phyloP scores from a whole-genome alignment of 35 echinoderm and acorn worm species.

The Antedon bifida region DNA sequence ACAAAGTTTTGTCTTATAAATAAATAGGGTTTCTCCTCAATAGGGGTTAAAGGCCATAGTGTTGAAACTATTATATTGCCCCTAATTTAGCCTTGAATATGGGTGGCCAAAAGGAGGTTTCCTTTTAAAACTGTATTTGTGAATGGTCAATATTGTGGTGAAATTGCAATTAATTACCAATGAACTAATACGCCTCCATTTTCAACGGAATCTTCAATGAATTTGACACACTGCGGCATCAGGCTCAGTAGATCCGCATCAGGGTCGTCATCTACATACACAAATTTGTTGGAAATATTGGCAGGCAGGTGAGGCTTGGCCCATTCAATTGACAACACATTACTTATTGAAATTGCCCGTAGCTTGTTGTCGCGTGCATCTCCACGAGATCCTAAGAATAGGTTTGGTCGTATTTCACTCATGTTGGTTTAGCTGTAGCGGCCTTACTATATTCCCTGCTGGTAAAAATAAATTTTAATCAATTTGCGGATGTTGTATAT shows the following conservation, averaged over 20 bases:
- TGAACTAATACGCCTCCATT: not conserved
- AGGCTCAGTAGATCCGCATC: not conserved
- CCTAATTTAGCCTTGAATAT: too few relatives aligned
- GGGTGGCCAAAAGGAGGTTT: too few relatives aligned
- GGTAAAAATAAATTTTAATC: too few relatives aligned
- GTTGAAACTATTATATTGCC: too few relatives aligned
- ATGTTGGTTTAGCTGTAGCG: not conserved
- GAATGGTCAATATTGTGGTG: too few relatives aligned
- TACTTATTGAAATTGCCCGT: not conserved
- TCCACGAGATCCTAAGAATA: not conserved
- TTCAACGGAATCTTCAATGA: not conserved
- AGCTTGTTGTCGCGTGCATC: not conserved
- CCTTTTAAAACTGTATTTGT: too few relatives aligned
- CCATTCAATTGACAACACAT: not conserved
- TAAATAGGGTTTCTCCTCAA: too few relatives aligned
- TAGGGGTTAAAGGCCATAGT: too few relatives aligned
- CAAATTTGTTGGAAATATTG: not conserved
- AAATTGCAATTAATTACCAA: not conserved
- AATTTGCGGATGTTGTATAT: too few relatives aligned
- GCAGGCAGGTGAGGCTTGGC: not conserved
- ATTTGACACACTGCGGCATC: not conserved
- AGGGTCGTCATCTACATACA: not conserved
- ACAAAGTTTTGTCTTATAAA: too few relatives aligned
- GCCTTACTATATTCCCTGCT: too few relatives aligned
- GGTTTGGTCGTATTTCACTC: not conserved